Conservation (phyloP, 2,888 invertebrate genomes). For the Pandemis heparana region DNA sequence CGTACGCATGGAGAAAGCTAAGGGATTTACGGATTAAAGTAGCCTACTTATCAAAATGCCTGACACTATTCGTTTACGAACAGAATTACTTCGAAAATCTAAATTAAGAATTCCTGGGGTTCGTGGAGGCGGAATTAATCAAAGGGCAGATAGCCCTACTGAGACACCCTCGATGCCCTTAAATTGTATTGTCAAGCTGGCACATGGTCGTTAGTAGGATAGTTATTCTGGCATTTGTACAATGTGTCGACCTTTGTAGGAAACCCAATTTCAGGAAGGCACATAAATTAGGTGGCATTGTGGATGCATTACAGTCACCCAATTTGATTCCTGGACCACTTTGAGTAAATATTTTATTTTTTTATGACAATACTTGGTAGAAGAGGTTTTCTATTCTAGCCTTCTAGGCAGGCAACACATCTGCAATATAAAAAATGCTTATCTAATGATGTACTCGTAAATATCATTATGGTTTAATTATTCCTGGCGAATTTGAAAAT, state of each 20-base stretch:
- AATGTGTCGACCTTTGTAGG: slow-evolving; percentile 42
- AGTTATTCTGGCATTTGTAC: slow-evolving; percentile 44
- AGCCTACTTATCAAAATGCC: slow-evolving; percentile 13
- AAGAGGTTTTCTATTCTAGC: too few relatives aligned
- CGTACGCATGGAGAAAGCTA: not conserved
- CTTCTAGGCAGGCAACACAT: too few relatives aligned
- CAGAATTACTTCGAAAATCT: slow-evolving; percentile 28
- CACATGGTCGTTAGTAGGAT: slow-evolving; percentile 40
- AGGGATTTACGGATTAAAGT: slow-evolving; percentile 19
- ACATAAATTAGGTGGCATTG: slow-evolving; percentile 28
- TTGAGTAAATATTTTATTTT: too few relatives aligned
- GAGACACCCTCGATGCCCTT: slow-evolving; percentile 42
- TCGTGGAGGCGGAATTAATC: slow-evolving; percentile 35
- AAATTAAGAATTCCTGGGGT: slow-evolving; percentile 43
- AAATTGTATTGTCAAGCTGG: slow-evolving; percentile 44
- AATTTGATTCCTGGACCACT: too few relatives aligned
- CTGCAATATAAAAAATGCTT: too few relatives aligned
- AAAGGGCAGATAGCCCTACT: slow-evolving; percentile 34
- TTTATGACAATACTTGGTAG: too few relatives aligned
- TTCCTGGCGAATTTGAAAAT: too few relatives aligned
- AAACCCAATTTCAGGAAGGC: slow-evolving; percentile 32
- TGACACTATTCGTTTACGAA: slow-evolving; percentile 36
- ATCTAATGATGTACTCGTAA: too few relatives aligned
- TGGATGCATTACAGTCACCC: not conserved
- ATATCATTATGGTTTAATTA: too few relatives aligned